A percentile compares a stretch with the other conserved stretches of the same genome.
These are phyloP conservation scores for Nautilus pompilius DNA, from an alignment of 1,140 invertebrate genomes.

Conservation along the genomic window DNA sequence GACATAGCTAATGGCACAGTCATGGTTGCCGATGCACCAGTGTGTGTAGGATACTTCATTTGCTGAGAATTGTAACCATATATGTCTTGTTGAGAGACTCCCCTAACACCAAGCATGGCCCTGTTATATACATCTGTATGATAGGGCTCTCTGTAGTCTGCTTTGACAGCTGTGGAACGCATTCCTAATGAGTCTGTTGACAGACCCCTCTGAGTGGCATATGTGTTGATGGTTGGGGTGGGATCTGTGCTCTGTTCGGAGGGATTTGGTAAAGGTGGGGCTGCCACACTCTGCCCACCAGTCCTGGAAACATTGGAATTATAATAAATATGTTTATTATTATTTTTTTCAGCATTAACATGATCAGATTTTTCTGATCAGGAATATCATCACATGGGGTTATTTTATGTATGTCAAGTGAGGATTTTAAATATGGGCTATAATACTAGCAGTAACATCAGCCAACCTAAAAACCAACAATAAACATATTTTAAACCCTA, in stretches of 20 bases:
- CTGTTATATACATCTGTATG: constrained; percentile 18
- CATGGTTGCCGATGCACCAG: constrained; percentile 23
- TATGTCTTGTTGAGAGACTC: constrained; percentile 12
- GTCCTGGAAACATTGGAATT: neutral
- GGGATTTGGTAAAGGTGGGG: constrained; percentile 14
- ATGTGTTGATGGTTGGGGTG: constrained; percentile 22
- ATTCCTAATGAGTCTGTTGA: constrained; percentile 16
- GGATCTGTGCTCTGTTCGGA: constrained; percentile 25
- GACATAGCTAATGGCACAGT: constrained; percentile 22
- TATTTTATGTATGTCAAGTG: no score
- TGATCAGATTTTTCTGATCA: no score
- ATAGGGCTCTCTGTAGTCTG: constrained; percentile 25
- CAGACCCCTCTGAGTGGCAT: constrained; percentile 20
- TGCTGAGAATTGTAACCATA: constrained; percentile 28
- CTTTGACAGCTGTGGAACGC: constrained; percentile 16
- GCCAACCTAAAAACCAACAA: no score
- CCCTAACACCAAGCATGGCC: constrained; percentile 5
- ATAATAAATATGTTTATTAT: no score
- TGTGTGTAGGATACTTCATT: constrained; percentile 41
- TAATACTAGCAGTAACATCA: no score
- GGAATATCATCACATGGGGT: no score
- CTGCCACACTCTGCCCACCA: constrained; percentile 5
- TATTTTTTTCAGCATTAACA: no score
- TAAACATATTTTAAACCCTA: no score
- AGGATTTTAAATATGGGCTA: no score